These are phyloP conservation scores for Tetragnatha montana DNA, from an alignment of 2,888 invertebrate genomes.

Conservation along the genomic window DNA sequence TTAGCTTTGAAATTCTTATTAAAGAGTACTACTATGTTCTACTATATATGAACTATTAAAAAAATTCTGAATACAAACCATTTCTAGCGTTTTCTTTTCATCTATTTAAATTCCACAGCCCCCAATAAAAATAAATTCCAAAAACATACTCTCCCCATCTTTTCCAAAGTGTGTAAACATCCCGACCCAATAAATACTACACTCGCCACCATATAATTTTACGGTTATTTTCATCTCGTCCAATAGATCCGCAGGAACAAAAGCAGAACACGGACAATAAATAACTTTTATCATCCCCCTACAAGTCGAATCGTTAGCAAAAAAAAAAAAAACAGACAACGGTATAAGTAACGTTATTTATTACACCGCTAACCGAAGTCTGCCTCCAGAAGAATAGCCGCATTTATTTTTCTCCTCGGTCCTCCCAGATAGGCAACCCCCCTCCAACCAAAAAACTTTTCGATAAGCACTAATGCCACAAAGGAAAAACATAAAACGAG, in stretches of 20 bases:
- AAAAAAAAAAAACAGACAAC: neutral
- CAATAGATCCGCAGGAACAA: neutral
- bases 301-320: slow-evolving; percentile 1
- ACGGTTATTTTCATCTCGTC: neutral
- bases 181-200: neutral
- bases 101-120: too few species aligned
- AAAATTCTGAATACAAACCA: too few species aligned
- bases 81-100: too few species aligned
- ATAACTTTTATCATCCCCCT: neutral
- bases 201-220: neutral
- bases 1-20: too few species aligned
- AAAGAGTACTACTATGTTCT: too few species aligned
- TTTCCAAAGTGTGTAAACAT: neutral
- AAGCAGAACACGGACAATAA: neutral
- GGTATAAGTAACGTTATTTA: slow-evolving; percentile 24
- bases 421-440: neutral
- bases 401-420: neutral
- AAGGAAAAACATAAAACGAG: neutral
- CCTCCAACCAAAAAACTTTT: neutral
- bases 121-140: too few species aligned
- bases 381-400: slow-evolving; percentile 4
- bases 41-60: too few species aligned
- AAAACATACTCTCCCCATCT: too few species aligned
- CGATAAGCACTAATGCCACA: slow-evolving; percentile 31
- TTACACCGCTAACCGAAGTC: neutral